phyloP scores from a whole-genome alignment of 2,113 vertebrate genomes.

The Spea bombifrons region DNA sequence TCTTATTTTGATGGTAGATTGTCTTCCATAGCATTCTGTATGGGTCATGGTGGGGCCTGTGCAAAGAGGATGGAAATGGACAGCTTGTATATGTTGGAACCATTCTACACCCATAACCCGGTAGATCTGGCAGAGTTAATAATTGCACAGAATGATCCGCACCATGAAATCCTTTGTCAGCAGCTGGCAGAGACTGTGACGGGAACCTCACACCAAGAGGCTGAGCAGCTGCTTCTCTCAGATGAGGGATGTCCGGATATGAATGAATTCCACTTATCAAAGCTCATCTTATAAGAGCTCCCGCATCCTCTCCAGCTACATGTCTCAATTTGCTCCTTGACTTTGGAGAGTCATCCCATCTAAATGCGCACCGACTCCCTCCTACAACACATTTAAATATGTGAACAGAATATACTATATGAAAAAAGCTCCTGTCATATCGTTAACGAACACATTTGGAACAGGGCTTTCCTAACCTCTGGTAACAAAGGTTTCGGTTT shows the following conservation, averaged over 20 bases:
- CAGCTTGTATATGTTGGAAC: not conserved
- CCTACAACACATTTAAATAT: too few species aligned
- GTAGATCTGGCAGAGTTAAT: constrained; percentile 1
- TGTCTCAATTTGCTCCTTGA: too few species aligned
- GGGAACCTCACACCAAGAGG: not conserved
- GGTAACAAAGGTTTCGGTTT: too few species aligned
- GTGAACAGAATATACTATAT: too few species aligned
- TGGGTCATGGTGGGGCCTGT: too few species aligned
- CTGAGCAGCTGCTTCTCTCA: constrained; percentile 6
- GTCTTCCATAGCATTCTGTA: too few species aligned
- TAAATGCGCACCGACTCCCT: too few species aligned
- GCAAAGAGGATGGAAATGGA: not conserved
- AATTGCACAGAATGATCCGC: not conserved
- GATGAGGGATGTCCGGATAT: constrained; percentile 21
- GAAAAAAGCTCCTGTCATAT: too few species aligned
- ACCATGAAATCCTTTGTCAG: constrained; percentile 19
- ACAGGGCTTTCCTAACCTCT: not conserved
- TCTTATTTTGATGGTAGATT: too few species aligned
- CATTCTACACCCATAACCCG: not conserved
- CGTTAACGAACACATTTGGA: too few species aligned
- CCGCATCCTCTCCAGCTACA: not conserved
- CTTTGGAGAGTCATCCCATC: too few species aligned
- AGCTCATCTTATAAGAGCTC: not conserved
- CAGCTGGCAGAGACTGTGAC: constrained; percentile 30
- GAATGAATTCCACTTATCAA: constrained; percentile 17